Percentiles rank a stretch among this genome's conserved stretches.
Evolutionary conservation across 2,797 vertebrate species (phyloP).

Genomic region (Adelosebastes latens): DNA sequence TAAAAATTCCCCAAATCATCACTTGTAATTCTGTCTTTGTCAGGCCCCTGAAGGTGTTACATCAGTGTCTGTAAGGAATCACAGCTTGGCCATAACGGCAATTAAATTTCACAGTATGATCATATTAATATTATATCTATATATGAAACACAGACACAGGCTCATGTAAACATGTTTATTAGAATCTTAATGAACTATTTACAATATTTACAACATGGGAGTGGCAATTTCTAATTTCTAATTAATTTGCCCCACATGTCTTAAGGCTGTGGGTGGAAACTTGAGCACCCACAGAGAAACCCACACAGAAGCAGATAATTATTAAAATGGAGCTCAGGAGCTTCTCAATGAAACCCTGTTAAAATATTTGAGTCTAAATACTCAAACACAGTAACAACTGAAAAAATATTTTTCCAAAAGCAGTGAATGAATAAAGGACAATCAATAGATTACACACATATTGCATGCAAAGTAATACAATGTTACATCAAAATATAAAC

Average conservation of each 20-base stretch:
- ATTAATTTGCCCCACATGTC: background rate
- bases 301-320: background rate
- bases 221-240: conserved; percentile 2
- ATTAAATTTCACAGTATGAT: background rate
- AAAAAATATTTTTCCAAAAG: background rate
- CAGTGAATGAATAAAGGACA: background rate
- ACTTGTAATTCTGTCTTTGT: no score
- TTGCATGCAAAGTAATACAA: background rate
- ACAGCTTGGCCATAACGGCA: no score
- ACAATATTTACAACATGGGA: background rate
- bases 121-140: background rate
- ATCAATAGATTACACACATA: background rate
- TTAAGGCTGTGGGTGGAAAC: conserved; percentile 12
- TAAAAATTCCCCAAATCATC: background rate
- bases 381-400: background rate
- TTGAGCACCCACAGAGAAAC: background rate
- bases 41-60: no score
- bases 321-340: background rate
- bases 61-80: no score
- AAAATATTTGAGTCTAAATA: background rate
- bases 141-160: background rate
- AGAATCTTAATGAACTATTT: background rate
- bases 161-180: background rate
- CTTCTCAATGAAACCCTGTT: background rate
- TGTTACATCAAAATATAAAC: background rate